Evolutionary conservation across 1,140 invertebrate species (phyloP), one percentile per base, ranked within the genome.

Genomic region (Lethrus apterus): DNA sequence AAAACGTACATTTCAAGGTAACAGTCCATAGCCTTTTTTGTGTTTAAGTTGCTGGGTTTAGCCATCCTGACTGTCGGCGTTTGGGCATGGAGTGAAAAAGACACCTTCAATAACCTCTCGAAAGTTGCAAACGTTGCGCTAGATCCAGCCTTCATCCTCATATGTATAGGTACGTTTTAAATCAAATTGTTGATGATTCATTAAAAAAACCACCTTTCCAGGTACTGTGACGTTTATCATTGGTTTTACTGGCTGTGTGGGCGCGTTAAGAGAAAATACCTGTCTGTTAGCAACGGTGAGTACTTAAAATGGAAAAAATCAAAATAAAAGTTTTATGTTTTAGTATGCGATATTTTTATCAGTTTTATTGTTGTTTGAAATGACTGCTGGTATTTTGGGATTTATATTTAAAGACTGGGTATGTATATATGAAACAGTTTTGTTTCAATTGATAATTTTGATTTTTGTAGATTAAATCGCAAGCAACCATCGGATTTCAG

Each of bases 371-470:
- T 68, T 96, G 33, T 75, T 89, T 44, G 93, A 98, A 73, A 83
- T 97, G 72, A 84, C 89, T 20, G 80, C 86, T 35, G 93, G 89
- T 36, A 86, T 95, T 50, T 70, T 97, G 55, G 89, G 88, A 46
- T 96, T 97, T 71, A 84, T 97, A 46, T 94, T 95, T 63, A 96
- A 95, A 79, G 93, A 96, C 63, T 95, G 89, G 89, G 90, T 93
- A 75, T 81, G 78, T 62, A 42, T 26, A 20, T 8, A n/a, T 36
- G 5, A 13, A 20, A n/a, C 13, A 20, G 3, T 11, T 36, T 13
- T 20, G 2, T 36, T 26, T 26, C 5, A 41, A 26, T 41, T 26
- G 10, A 1, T 41, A 7, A 7, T 26, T 26, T 26, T 26, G 5
- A 26, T 44, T 55, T 62, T 65, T 45, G n/a, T 59, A 81, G 91